phyloP scores from a whole-genome alignment of 2,113 vertebrate genomes.

The Melanotaenia duboulayi region DNA sequence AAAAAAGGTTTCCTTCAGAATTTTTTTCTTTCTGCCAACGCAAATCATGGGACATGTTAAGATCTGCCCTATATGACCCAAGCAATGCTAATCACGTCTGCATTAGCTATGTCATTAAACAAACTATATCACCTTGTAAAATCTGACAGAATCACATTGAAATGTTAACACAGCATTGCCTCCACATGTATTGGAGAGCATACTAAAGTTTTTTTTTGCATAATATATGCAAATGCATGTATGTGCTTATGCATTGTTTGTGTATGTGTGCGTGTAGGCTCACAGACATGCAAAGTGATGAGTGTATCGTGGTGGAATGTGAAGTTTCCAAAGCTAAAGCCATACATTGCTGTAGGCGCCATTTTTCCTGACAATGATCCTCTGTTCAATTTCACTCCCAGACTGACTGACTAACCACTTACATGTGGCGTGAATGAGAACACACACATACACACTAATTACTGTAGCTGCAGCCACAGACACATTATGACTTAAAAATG shows the following conservation, averaged over 20 bases:
- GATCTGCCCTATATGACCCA: conserved; percentile 4
- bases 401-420: conserved; percentile 68
- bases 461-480: conserved; percentile 30
- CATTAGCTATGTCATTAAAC: conserved; percentile 4
- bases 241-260: conserved; percentile 7
- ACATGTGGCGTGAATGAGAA: conserved; percentile 54
- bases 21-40: not conserved
- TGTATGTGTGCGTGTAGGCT: conserved; percentile 27
- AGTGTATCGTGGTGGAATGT: conserved; percentile 69
- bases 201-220: conserved; percentile 8
- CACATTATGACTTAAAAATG: conserved; percentile 43
- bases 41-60: conserved; percentile 23
- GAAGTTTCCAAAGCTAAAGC: conserved; percentile 61
- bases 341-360: conserved; percentile 71
- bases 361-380: conserved; percentile 72
- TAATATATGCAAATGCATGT: conserved; percentile 32
- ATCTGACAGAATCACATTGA: conserved; percentile 1
- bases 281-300: conserved; percentile 53
- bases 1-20: not conserved
- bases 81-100: not conserved
- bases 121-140: not conserved
- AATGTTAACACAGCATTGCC: conserved; percentile 10
- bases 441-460: conserved; percentile 25
- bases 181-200: not conserved
- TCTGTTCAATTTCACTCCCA: conserved; percentile 62